Evolutionary conservation across 2,888 invertebrate species (phyloP).

Genomic region (Ctena decussata): DNA sequence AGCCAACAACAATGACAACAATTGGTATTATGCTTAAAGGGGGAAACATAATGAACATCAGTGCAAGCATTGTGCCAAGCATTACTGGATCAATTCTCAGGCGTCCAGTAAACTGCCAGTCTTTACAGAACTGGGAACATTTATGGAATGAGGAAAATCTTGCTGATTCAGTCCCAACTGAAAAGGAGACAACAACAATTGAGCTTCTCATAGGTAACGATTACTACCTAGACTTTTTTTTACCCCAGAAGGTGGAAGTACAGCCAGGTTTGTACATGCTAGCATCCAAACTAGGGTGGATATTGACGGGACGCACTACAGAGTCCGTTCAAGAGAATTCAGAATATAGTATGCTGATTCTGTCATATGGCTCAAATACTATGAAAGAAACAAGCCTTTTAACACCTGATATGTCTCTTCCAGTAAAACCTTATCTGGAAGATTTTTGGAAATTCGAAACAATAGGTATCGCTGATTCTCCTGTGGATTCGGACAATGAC

Average conservation of each 20-base stretch:
- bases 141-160: constrained; percentile 4
- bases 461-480: neutral
- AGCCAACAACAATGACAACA: neutral
- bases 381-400: neutral
- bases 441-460: neutral
- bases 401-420: neutral
- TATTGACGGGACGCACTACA: constrained; percentile 4
- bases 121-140: constrained; percentile 10
- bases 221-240: constrained; percentile 14
- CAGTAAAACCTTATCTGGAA: constrained; percentile 7
- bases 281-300: constrained; percentile 10
- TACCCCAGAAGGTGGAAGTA: constrained; percentile 11
- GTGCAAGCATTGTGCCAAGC: neutral
- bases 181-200: constrained; percentile 3
- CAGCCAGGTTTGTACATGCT: constrained; percentile 12
- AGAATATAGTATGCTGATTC: neutral
- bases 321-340: neutral
- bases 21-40: constrained; percentile 2
- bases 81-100: neutral
- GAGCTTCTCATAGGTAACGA: constrained; percentile 26
- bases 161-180: neutral
- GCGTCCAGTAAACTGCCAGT: neutral
- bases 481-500: constrained; percentile 6
- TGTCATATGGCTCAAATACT: neutral
- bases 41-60: neutral